Percentiles rank a stretch among this genome's conserved stretches.
Evolutionary conservation across 2,888 invertebrate species (phyloP).

Genomic region (Habrosyne pyritoides): DNA sequence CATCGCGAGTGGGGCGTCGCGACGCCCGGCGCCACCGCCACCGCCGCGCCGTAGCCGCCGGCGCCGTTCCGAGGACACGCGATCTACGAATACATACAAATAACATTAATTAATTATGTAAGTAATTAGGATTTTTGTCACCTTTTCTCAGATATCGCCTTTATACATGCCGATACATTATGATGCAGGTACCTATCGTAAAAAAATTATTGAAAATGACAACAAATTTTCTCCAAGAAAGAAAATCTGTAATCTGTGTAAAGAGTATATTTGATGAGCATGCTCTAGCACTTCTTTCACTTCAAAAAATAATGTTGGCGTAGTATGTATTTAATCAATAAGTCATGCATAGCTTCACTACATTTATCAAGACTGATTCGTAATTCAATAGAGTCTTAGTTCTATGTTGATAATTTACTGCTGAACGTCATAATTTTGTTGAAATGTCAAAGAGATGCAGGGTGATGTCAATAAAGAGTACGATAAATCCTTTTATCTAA

Average conservation of each 20-base stretch:
- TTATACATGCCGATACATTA: neutral
- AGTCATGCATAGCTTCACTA: neutral
- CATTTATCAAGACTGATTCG: neutral
- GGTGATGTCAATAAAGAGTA: conserved; percentile 39
- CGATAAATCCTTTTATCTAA: conserved; percentile 51
- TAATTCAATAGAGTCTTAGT: neutral
- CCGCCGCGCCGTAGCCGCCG: conserved; percentile 42
- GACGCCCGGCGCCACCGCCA: conserved; percentile 53
- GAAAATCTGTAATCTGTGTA: neutral
- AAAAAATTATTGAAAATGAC: neutral
- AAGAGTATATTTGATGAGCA: neutral
- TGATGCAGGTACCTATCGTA: too few relatives aligned
- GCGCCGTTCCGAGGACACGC: conserved; percentile 50
- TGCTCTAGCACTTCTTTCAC: neutral
- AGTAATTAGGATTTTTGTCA: conserved; percentile 1
- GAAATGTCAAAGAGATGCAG: conserved; percentile 34
- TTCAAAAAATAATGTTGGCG: neutral
- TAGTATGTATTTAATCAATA: neutral
- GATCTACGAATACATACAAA: conserved; percentile 46
- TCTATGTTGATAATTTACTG: neutral
- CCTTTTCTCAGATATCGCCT: neutral
- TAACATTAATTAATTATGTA: conserved; percentile 11
- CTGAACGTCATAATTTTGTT: conserved; percentile 34
- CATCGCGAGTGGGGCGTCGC: conserved; percentile 60
- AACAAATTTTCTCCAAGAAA: neutral